Base-by-base conservation (phyloP, 2,113 vertebrate species). In the Antechinus stuartii region DNA sequence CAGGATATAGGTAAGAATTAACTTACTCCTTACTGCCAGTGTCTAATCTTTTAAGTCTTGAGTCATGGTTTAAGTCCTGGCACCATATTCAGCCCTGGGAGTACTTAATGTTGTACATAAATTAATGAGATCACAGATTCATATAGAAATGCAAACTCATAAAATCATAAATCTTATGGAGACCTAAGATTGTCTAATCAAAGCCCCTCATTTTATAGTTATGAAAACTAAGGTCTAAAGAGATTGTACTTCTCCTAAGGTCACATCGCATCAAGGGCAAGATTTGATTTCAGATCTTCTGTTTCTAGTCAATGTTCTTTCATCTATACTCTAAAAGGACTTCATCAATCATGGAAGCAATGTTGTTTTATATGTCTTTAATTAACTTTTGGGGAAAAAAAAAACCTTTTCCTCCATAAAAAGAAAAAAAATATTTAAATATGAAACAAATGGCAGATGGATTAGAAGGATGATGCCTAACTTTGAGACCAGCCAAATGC, bases 401-500 rank as follows among this genome's bases (percentile, higher is more conserved):
- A 92, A 95, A 14, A 90, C 22, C 8, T 47, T 92, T 91, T 95
- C 76, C n/a, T 11, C 26, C 5, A 91, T 0, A 92, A 1, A 25
- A 46, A 61, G 47, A 52, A 93, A 92, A 52, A 54, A 95, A 76
- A 55, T 10, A n/a, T 52, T 50, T 93, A 91, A 92, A 19, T 61
- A 46, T 55, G 92, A 92, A 90, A 93, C 14, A 84, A 90, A 93
- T 84, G 52, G 84, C 92, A 53, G 92, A 93, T 93, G 52, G 7
- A 46, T 27, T 1, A 55, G 46, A 95, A 92, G 91, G 56, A 90
- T 56, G 90, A 35, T 84, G 52, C 91, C 6, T 84, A 54, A 92
- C 56, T 26, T 47, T 90, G 68, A 25, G 54, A 4, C 42, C 90
- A 93, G 92, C 91, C 95, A 93, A 91, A 91, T 96, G 49, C 91